These are phyloP conservation scores for Villa cingulata DNA, from an alignment of 2,888 invertebrate species.

Conservation along the genomic window DNA sequence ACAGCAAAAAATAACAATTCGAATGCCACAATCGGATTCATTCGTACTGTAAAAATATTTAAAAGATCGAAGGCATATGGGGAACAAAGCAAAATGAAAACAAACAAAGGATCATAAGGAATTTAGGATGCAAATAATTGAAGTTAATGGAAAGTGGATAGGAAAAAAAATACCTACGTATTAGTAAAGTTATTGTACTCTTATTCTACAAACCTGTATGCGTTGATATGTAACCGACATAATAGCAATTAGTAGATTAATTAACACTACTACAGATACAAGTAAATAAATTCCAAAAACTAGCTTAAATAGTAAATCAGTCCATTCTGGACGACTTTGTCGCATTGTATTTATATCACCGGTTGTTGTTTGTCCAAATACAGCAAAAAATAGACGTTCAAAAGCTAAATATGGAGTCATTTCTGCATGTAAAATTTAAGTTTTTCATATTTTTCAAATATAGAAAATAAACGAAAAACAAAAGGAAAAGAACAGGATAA, in stretches of 20 bases:
- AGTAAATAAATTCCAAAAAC: constrained; percentile 96
- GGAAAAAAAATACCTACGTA: constrained; percentile 8
- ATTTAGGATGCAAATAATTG: too few relatives aligned
- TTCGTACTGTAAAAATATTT: constrained; percentile 54
- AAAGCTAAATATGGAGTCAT: constrained; percentile 85
- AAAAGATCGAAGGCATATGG: not conserved
- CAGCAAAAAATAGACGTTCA: constrained; percentile 95
- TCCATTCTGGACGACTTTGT: constrained; percentile 62
- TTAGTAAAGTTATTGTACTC: not conserved
- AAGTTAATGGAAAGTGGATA: constrained; percentile 8
- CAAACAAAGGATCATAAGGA: not conserved
- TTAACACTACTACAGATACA: constrained; percentile 94
- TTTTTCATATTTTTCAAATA: not conserved
- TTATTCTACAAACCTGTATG: constrained; percentile 71
- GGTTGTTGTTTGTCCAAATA: constrained; percentile 87
- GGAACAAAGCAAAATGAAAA: not conserved
- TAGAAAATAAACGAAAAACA: not conserved
- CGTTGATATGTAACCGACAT: constrained; percentile 99
- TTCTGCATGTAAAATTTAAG: constrained; percentile 14
- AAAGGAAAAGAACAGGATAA: too few relatives aligned
- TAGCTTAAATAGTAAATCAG: constrained; percentile 73
- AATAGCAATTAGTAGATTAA: constrained; percentile 99
- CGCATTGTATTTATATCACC: constrained; percentile 67
- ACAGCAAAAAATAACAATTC: constrained; percentile 98
- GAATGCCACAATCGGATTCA: constrained; percentile 85